Evolutionary conservation across 2,888 invertebrate genomes (phyloP).

Genomic region (Lasiommata megera): DNA sequence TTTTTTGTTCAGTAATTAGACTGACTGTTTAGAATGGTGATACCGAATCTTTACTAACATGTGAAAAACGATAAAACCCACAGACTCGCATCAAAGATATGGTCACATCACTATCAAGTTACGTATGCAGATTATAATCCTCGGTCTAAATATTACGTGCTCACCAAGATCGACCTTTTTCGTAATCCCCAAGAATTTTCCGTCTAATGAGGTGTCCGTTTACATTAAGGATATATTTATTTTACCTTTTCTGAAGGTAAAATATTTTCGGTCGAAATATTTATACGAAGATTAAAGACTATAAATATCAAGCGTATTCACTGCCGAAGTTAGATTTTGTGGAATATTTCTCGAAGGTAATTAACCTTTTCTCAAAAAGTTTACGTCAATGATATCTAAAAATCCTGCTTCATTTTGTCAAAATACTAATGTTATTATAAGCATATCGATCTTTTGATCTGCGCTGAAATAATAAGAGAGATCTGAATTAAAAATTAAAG

Average conservation of each 20-base stretch:
- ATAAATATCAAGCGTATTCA: neutral
- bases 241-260: conserved; percentile 45
- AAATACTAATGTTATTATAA: too few species aligned
- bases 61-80: neutral
- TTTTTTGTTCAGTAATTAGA: too few species aligned
- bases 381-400: too few species aligned
- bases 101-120: conserved; percentile 48
- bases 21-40: too few species aligned
- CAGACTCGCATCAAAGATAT: neutral
- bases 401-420: too few species aligned
- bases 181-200: conserved; percentile 74
- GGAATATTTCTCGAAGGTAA: too few species aligned
- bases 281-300: neutral
- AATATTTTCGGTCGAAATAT: conserved; percentile 1
- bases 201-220: conserved; percentile 68
- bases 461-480: too few species aligned
- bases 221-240: conserved; percentile 59
- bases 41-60: too few species aligned
- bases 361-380: too few species aligned
- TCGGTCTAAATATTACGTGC: conserved; percentile 71
- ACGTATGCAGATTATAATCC: conserved; percentile 68
- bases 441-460: too few species aligned
- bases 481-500: too few species aligned
- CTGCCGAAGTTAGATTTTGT: neutral
- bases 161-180: conserved; percentile 56